Base-by-base conservation (phyloP, 2,888 invertebrate genomes). In the Hirudinaria manillensis region DNA sequence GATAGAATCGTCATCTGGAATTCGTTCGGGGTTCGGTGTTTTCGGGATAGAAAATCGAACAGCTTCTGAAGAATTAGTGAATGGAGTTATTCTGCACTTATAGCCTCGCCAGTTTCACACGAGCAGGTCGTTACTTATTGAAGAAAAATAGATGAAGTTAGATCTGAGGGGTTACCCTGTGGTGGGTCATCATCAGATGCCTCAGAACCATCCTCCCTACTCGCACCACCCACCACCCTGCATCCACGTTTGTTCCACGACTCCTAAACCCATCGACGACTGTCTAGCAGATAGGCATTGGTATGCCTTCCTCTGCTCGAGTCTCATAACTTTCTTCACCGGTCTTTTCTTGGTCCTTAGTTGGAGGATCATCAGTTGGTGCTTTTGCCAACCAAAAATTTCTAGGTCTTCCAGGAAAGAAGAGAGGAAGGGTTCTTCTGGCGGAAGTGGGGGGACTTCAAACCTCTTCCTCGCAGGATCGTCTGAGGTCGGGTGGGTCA, bases 261-360 rank as follows among this genome's bases (percentile, higher is more conserved):
- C 75, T 21, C 55, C 32, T 0, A 70, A 34, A 53, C 70, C 76
- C n/a, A 10, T 7, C 38, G 74, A 53, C 27, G 70, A 70, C 24
- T 77, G 77, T 53, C 36, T 66, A 21, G 29, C 71, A 32, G 73
- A 77, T 32, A 90, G 96, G 86, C 94, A 94, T 89, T 97, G 95
- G 85, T 81, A 83, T 74, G 81, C 81, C 27, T 97, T 97, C 89
- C 89, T 97, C 85, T 89, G 95, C 83, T 97, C 96, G 87, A 94
- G 94, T 89, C 92, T 95, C 86, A 91, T 94, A 89, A 96, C 96
- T 85, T 96, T 97, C 89, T 88, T 93, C 85, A 92, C 92, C 86
- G 96, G 96, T 82, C 89, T 96, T 86, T 89, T 92, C 85, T 91
- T 95, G 87, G 96, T 97, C 86, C 88, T 94, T 86, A 88, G 94